Percentiles rank a stretch among this genome's conserved stretches.
These are phyloP conservation scores for Drosophila mojavensis DNA, from an alignment of 1,140 invertebrate species.

Conservation along the genomic window DNA sequence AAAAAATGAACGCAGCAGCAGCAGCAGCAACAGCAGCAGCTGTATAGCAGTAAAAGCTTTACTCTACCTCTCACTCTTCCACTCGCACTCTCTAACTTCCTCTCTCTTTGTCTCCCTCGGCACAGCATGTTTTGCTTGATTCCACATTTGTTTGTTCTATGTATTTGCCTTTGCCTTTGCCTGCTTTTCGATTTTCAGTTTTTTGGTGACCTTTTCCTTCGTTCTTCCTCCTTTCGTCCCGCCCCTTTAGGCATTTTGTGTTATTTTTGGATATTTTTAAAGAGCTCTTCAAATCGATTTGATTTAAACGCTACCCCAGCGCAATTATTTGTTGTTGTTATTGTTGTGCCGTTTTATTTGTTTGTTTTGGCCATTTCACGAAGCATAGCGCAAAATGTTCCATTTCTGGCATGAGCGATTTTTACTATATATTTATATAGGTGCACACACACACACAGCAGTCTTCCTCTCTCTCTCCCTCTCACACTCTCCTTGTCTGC, in stretches of 20 bases:
- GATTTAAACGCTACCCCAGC: slow-evolving; percentile 72
- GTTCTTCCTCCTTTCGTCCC: slow-evolving; percentile 6
- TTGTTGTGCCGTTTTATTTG: slow-evolving; percentile 65
- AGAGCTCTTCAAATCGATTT: slow-evolving; percentile 73
- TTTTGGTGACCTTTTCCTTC: slow-evolving; percentile 43
- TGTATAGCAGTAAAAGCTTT: slow-evolving; percentile 71
- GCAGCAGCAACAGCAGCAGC: slow-evolving; percentile 51
- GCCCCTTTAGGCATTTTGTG: not conserved
- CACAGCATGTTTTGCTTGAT: slow-evolving; percentile 65
- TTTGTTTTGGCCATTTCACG: slow-evolving; percentile 72
- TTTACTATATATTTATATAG: slow-evolving; percentile 54
- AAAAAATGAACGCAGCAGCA: slow-evolving; percentile 75
- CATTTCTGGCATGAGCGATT: slow-evolving; percentile 78
- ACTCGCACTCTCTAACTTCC: too few species aligned
- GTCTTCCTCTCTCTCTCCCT: too few species aligned
- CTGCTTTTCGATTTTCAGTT: slow-evolving; percentile 71
- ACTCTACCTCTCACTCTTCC: not conserved
- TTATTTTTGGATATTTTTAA: slow-evolving; percentile 54
- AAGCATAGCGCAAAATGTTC: slow-evolving; percentile 63
- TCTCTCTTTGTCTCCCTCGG: slow-evolving; percentile 1
- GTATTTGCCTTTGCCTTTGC: slow-evolving; percentile 74
- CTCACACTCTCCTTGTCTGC: too few species aligned
- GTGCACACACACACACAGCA: not conserved
- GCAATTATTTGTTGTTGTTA: slow-evolving; percentile 61
- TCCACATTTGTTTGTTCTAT: slow-evolving; percentile 81